phyloP scores from a whole-genome alignment of 2,888 invertebrate genomes.

The Archaeoteleia sp. region DNA sequence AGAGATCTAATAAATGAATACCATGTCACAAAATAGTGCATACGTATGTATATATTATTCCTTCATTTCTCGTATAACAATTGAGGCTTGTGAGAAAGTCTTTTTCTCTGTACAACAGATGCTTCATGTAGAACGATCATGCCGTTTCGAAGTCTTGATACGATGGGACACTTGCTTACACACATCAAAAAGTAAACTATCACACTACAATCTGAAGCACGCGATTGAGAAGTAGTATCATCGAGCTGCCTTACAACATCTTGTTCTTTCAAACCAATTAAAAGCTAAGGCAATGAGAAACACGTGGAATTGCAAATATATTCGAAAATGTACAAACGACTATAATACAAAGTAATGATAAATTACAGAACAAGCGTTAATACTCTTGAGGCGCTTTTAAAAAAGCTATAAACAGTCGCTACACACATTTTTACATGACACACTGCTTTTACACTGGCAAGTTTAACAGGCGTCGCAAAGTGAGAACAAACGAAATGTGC shows the following conservation, averaged over 20 bases:
- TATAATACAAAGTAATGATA: slow-evolving; percentile 49
- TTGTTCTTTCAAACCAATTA: slow-evolving; percentile 41
- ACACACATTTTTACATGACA: slow-evolving; percentile 5
- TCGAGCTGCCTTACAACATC: slow-evolving; percentile 3
- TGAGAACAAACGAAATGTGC: slow-evolving; percentile 3
- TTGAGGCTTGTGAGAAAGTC: slow-evolving; percentile 52
- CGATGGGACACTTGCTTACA: slow-evolving; percentile 8
- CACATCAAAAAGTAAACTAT: not conserved
- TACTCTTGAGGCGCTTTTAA: slow-evolving; percentile 50
- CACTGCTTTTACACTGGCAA: no score
- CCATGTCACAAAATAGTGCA: slow-evolving; percentile 32
- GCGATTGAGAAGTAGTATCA: not conserved
- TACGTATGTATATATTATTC: slow-evolving; percentile 52
- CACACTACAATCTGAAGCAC: not conserved
- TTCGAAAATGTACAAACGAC: slow-evolving; percentile 47
- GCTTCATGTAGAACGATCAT: slow-evolving; percentile 17
- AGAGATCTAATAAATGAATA: no score
- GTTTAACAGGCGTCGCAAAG: no score
- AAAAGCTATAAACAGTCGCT: slow-evolving; percentile 47
- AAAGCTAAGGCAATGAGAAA: slow-evolving; percentile 41
- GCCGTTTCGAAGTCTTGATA: slow-evolving; percentile 14
- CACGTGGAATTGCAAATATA: slow-evolving; percentile 44
- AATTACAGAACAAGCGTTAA: slow-evolving; percentile 47
- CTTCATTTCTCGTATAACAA: slow-evolving; percentile 49
- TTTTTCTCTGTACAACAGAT: slow-evolving; percentile 47